Conservation (phyloP, 2,797 vertebrate genomes). For the Chanos chanos region DNA sequence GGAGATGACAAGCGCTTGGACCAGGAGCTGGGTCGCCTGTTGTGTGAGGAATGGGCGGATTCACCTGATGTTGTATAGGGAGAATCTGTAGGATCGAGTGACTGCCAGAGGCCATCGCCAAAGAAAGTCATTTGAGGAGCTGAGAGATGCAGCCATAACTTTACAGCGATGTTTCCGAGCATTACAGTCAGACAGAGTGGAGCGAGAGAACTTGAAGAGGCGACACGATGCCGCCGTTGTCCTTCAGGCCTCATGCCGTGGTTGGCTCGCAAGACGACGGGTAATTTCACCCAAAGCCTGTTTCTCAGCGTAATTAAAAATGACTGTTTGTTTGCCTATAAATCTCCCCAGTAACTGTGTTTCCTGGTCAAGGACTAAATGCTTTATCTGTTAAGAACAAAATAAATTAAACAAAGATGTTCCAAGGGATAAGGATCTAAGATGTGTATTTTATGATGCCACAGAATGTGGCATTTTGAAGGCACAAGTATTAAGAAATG, state of each 20-base stretch:
- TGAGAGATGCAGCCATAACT: conserved; percentile 59
- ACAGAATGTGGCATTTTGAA: conserved; percentile 64
- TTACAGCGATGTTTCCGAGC: conserved; percentile 65
- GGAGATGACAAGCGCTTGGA: no score
- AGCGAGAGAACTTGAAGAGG: conserved; percentile 52
- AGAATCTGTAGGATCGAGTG: no score
- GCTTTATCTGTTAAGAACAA: no score
- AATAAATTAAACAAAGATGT: no score
- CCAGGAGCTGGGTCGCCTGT: no score
- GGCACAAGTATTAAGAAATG: conserved; percentile 84
- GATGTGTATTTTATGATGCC: background rate
- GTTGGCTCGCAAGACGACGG: conserved; percentile 70
- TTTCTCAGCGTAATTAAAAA: no score
- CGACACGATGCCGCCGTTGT: conserved; percentile 56
- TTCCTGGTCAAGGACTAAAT: no score
- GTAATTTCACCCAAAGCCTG: conserved; percentile 51
- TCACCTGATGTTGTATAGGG: no score
- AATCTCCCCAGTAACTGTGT: no score
- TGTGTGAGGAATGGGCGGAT: no score
- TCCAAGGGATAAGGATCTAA: no score
- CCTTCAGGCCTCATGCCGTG: conserved; percentile 68
- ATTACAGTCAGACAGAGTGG: conserved; percentile 48
- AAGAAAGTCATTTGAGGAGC: conserved; percentile 56
- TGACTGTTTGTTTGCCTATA: no score
- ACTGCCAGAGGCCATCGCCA: conserved; percentile 57